These are phyloP conservation scores for Venusia cambrica DNA, from an alignment of 2,888 invertebrate genomes.

Conservation along the genomic window DNA sequence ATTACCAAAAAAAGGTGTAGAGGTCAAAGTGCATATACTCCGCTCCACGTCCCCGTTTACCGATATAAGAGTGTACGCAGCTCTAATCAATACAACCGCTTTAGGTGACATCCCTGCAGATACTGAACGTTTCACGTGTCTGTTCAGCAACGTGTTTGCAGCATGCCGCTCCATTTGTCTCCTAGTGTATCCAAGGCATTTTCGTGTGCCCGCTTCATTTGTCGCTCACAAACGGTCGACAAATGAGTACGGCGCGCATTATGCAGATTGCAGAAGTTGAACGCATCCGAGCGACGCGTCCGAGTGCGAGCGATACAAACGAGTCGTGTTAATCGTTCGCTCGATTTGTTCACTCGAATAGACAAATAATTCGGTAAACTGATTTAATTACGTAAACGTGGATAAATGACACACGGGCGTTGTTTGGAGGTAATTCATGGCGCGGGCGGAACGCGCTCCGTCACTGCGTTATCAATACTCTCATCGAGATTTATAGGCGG, in stretches of 20 bases:
- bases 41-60: too few species aligned
- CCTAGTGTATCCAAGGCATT: too few species aligned
- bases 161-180: too few species aligned
- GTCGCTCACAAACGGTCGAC: slow-evolving; percentile 61
- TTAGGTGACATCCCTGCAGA: too few species aligned
- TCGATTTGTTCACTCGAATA: slow-evolving; percentile 46
- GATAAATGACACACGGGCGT: slow-evolving; percentile 45
- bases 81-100: too few species aligned
- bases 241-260: slow-evolving; percentile 67
- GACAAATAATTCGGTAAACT: slow-evolving; percentile 49
- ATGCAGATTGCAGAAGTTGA: slow-evolving; percentile 62
- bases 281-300: slow-evolving; percentile 44
- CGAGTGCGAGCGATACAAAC: slow-evolving; percentile 33
- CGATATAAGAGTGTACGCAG: too few species aligned
- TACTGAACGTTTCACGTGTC: too few species aligned
- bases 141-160: too few species aligned
- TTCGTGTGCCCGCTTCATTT: slow-evolving; percentile 62
- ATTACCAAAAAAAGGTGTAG: too few species aligned
- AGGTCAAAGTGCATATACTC: too few species aligned
- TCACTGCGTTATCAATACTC: slow-evolving; percentile 62
- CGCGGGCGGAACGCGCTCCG: slow-evolving; percentile 33
- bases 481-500: slow-evolving; percentile 59
- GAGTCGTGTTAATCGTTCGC: slow-evolving; percentile 51
- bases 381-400: slow-evolving; percentile 51
- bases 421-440: slow-evolving; percentile 52